These are phyloP conservation scores for Fregata magnificens DNA, from an alignment of 2,113 vertebrate species.

Conservation along the genomic window DNA sequence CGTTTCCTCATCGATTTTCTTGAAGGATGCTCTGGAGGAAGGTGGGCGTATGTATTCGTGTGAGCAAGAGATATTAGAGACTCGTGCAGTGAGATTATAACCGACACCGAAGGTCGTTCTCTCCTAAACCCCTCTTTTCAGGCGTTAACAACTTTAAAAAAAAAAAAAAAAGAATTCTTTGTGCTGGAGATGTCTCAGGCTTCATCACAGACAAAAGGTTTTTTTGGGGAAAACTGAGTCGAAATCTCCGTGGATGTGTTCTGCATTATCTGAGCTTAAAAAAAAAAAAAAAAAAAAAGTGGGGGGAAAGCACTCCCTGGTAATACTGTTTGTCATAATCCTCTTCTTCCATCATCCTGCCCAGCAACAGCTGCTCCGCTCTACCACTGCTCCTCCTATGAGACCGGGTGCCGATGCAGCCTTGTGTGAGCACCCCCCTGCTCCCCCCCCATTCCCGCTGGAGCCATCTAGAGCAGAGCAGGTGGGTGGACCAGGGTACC, in stretches of 20 bases:
- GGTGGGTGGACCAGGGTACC: background rate
- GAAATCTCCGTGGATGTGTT: background rate
- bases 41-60: background rate
- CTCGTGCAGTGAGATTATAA: constrained; percentile 18
- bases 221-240: background rate
- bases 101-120: background rate
- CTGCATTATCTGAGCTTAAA: background rate
- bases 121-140: background rate
- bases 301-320: background rate
- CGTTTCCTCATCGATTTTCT: background rate
- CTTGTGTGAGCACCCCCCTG: background rate
- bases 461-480: background rate
- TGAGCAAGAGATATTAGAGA: background rate
- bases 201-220: background rate
- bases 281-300: background rate
- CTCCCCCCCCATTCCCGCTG: fast-evolving
- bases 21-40: background rate
- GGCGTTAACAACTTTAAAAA: background rate
- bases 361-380: background rate
- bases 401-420: fast-evolving
- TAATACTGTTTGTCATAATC: background rate
- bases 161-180: background rate
- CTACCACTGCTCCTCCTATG: background rate
- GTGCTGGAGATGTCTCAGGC: background rate
- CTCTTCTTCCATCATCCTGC: background rate